Evolutionary conservation across 2,113 vertebrate species (phyloP).

Genomic region (Platichthys flesus): DNA sequence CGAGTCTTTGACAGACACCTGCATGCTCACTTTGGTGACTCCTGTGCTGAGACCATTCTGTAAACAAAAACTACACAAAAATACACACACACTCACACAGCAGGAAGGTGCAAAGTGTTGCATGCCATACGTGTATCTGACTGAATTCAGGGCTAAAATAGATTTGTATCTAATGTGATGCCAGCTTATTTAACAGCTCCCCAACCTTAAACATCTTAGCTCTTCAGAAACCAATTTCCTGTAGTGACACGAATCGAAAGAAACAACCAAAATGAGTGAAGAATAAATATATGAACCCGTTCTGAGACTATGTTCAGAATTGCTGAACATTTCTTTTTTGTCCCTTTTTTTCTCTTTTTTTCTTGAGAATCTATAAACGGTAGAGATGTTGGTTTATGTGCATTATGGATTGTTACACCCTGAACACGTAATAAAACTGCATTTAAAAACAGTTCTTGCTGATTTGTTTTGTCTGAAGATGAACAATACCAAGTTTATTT

Average conservation of each 20-base stretch:
- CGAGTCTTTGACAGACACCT: slow-evolving; percentile 11
- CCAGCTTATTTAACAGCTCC: neutral
- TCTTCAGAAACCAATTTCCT: neutral
- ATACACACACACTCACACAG: neutral
- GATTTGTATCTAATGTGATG: neutral
- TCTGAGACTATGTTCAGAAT: neutral
- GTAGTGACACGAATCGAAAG: neutral
- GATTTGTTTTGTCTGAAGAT: neutral
- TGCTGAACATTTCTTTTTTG: neutral
- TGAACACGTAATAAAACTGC: slow-evolving; percentile 34
- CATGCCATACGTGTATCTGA: neutral
- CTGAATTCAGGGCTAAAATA: neutral
- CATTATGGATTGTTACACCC: slow-evolving; percentile 14
- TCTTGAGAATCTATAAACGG: slow-evolving; percentile 58
- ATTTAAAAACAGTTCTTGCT: slow-evolving; percentile 1
- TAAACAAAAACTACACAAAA: slow-evolving; percentile 56
- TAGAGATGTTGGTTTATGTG: neutral
- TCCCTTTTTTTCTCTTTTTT: neutral
- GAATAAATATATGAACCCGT: neutral
- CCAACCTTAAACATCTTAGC: neutral
- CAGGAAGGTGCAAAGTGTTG: neutral
- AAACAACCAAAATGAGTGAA: slow-evolving; percentile 39
- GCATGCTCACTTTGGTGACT: slow-evolving; percentile 56
- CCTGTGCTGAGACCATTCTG: slow-evolving; percentile 85
- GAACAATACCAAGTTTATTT: too few relatives aligned